Percentiles rank a stretch among this genome's conserved stretches.
These are phyloP conservation scores for Cyprinodon tularosa DNA, from an alignment of 2,113 vertebrate genomes.

Conservation along the genomic window DNA sequence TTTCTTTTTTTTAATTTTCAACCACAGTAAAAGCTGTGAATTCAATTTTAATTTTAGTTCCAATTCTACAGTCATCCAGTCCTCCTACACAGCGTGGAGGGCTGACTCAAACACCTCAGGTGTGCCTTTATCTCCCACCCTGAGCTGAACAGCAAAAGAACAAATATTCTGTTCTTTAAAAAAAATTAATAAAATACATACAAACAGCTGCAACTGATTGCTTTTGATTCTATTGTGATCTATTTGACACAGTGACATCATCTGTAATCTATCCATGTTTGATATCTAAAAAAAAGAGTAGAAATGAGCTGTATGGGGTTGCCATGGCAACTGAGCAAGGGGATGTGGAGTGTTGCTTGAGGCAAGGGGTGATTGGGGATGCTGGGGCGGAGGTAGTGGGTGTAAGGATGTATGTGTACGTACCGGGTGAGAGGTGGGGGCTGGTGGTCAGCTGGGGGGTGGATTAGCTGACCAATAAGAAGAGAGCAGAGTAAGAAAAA, in stretches of 20 bases:
- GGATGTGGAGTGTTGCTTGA: slow-evolving; percentile 53
- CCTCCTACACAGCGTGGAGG: slow-evolving; percentile 50
- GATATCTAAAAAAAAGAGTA: slow-evolving; percentile 51
- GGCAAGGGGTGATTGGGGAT: slow-evolving; percentile 51
- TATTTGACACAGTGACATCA: slow-evolving; percentile 60
- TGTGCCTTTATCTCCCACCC: slow-evolving; percentile 41
- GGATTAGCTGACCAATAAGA: background rate
- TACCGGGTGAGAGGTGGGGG: no score
- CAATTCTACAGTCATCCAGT: slow-evolving; percentile 32
- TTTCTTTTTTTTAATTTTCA: background rate
- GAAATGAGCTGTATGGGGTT: slow-evolving; percentile 62
- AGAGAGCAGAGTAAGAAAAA: background rate
- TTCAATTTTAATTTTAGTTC: slow-evolving; percentile 28
- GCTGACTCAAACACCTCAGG: slow-evolving; percentile 56
- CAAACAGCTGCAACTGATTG: background rate
- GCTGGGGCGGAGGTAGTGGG: slow-evolving; percentile 11
- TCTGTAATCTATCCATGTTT: slow-evolving; percentile 70
- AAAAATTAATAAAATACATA: background rate
- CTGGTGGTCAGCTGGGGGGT: background rate
- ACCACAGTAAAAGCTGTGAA: slow-evolving; percentile 18
- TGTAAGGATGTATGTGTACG: slow-evolving; percentile 5
- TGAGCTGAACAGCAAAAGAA: slow-evolving; percentile 27
- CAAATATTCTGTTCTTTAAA: background rate
- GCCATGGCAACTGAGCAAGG: slow-evolving; percentile 68
- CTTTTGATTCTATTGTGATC: slow-evolving; percentile 30